Base-by-base conservation (phyloP, 2,797 vertebrate genomes). In the Sardinella longiceps region DNA sequence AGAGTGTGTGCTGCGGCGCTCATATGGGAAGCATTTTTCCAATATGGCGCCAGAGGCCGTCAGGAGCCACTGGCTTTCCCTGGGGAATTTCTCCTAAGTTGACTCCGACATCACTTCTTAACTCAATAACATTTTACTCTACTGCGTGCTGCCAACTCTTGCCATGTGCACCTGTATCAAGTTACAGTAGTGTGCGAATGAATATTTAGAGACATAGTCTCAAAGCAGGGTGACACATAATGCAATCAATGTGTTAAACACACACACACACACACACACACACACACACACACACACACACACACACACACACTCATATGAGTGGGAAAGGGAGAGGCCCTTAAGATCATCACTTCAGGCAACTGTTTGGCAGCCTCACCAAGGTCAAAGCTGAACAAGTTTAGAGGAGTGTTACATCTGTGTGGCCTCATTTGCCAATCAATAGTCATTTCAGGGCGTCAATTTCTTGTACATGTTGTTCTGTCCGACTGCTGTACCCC, bases 131-230 rank as follows among this genome's bases (percentile, higher is more conserved):
- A 70, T 74, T 74, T 5, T 18, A 23, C 30, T 74, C 5, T 5
- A 39, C 33, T 74, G 30, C 1, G 15, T 9, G 66, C 66, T 39
- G 66, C 18, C 33, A 39, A 39, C 33, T 39, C 10, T 20, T 74
- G 66, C 66, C 66, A 74, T 39, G 33, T 14, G 15, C 66, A 74
- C 66, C 66, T 74, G 66, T 39, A 74, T 74, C 66, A 74, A 33
- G 33, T 74, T 74, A 74, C 33, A 37, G 66, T 74, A 33, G 33
- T 37, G 66, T 74, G 33, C 30, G 33, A 74, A 74, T 74, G 66
- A 33, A 74, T 74, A 74, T 74, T 39, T 37, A 20, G 15, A 37
- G 18, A 15, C 66, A 7, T 7, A 74, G 30, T 20, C 66, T 74
- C 30, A 18, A 66, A 18, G 63, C 63, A 74, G 33, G 20, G 14